Evolutionary conservation across 2,113 vertebrate species (phyloP), one percentile per base, ranked within the genome.

Genomic region (Catharus fuscescens): DNA sequence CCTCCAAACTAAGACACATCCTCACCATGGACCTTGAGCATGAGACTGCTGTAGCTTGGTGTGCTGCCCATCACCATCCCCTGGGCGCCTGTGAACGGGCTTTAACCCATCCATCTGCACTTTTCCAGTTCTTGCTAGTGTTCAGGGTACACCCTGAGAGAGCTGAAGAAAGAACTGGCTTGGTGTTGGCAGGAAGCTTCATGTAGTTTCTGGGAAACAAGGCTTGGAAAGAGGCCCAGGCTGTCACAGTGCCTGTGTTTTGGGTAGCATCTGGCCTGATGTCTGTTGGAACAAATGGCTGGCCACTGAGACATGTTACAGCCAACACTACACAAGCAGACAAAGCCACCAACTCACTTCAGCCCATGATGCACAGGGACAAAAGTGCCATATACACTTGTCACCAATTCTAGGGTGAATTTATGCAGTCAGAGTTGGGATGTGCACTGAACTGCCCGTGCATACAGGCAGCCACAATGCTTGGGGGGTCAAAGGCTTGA

Each of bases 11-110:
- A 36, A 36, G 34, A 36, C 34, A 36, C 34, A 36, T 36, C 34
- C 34, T 88, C 57, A 56, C 13, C 32, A 11, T 0, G 0, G 52
- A 50, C 26, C 44, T 76, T 0, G 0, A 73, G 73, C 14, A 5
- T 16, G 12, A 50, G 45, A 38, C 17, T 18, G 40, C 47, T 61
- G 60, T 0, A 1, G 42, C 42, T 67, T 57, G 36, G 21, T 45
- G 40, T 77, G 32, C 54, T 56, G 54, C 76, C 42, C 6, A 1
- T 71, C 53, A 10, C n/a, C 4, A 0, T 47, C 6, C 50, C 40
- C n/a, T 12, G 11, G 31, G 44, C 86, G 52, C 42, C 56, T 71
- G 52, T 31, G n/a, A n/a, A 73, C 36, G 28, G 25, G 42, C 42
- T 66, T 65, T 50, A 31, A 59, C 32, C 42, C 8, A 8, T 32